These are phyloP conservation scores for Shargacucullia verbasci DNA, from an alignment of 2,888 invertebrate species.

Conservation along the genomic window DNA sequence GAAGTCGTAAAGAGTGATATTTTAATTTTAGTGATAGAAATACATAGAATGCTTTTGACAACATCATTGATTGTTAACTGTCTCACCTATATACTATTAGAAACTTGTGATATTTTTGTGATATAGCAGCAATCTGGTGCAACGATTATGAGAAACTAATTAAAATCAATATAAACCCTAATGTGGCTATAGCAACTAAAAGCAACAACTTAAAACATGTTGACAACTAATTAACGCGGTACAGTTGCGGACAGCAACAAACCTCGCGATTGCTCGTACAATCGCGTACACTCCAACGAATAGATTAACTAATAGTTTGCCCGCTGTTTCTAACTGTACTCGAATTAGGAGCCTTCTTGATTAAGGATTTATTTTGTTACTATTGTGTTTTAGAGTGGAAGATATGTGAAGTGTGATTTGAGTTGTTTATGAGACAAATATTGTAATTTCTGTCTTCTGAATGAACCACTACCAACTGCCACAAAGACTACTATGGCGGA, in stretches of 20 bases:
- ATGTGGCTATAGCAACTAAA: constrained; percentile 19
- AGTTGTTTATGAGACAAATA: neutral
- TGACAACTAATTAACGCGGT: constrained; percentile 52
- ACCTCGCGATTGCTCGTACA: constrained; percentile 37
- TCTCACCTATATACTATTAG: too few species aligned
- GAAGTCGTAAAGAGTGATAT: too few species aligned
- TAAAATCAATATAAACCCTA: neutral
- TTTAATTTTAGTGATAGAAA: too few species aligned
- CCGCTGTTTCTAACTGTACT: constrained; percentile 23
- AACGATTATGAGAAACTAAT: too few species aligned
- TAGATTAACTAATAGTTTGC: constrained; percentile 41
- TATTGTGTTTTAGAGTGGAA: constrained; percentile 8
- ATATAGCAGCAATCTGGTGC: too few species aligned
- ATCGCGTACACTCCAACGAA: constrained; percentile 31
- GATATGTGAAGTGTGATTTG: neutral
- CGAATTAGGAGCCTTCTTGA: constrained; percentile 18
- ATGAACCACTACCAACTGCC: too few species aligned
- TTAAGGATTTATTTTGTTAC: constrained; percentile 8
- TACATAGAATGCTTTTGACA: too few species aligned
- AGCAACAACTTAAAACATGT: constrained; percentile 52
- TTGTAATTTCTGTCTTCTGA: too few species aligned
- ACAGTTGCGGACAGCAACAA: constrained; percentile 46
- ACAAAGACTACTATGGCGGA: too few species aligned
- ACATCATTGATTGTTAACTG: too few species aligned
- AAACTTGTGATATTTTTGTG: too few species aligned